Base-by-base conservation (phyloP, 2,113 vertebrate species). In the Larimichthys polyactis region DNA sequence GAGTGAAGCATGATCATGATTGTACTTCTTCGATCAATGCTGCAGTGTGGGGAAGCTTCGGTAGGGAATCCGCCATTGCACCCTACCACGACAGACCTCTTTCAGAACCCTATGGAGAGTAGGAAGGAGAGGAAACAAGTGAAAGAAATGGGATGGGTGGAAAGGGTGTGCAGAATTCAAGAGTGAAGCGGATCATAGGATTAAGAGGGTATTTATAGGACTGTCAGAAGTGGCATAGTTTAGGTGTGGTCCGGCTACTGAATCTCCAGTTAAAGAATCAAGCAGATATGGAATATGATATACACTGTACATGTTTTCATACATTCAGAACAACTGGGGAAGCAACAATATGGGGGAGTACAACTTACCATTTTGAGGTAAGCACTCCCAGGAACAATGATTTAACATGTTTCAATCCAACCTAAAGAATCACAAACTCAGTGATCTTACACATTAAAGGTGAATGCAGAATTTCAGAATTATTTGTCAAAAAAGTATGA, bases 51-150 rank as follows among this genome's bases (percentile, higher is more conserved):
- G 7, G 8, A 40, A 40, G 36, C 36, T 40, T 8, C 7, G 2
- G 36, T 40, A 40, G 36, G 36, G 36, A 40, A 36, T 2, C 7
- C 36, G 36, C 8, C 36, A 5, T 32, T 5, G 32, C 32, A 32
- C 32, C 32, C 5, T 0, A 7, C 7, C 36, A 40, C 36, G 36
- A 40, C 7, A 7, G 36, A 40, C 36, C 36, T 8, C 36, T 8
- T 9, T 40, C 36, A 40, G 36, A 8, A 40, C 68, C 97, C 92
- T 29, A 9, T 29, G 36, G 36, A 9, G 7, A 40, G 36, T 40
- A 8, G 36, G 36, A 9, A 40, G 36, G 8, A 40, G 36, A 40
- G 8, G 36, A 40, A 40, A 40, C 36, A 40, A 7, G 36, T 40
- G 36, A 40, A 40, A 40, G 36, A 40, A 40, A 40, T 40, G 8